Evolutionary conservation across 2,113 vertebrate species (phyloP), one percentile per base, ranked within the genome.

Genomic region (Amia ocellicauda): DNA sequence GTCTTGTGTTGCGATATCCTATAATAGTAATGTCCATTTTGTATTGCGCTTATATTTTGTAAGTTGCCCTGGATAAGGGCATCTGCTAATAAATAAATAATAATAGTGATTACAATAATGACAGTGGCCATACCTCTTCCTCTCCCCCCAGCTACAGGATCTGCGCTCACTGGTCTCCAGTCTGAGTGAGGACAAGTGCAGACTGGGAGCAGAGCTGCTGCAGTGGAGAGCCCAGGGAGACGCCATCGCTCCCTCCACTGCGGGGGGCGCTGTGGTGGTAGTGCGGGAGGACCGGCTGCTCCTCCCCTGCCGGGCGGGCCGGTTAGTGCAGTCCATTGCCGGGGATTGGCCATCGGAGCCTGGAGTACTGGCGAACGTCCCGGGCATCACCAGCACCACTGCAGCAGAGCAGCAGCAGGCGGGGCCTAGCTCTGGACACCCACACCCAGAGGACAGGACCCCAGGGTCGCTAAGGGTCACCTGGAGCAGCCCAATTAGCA

Each of bases 241-340:
- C 65, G 41, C 66, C 75, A 27, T 66, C 61, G 26, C 47, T 29
- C 22, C 11, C 24, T 11, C 41, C 10, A 64, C 0, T 76, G 62
- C 70, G 67, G 7, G 47, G 76, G 60, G 28, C 22, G 60, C 74
- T 19, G 55, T 74, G 49, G 24, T 66, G 0, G 17, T 73, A 27
- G 50, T 83, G 63, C 80, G 80, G 71, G 84, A 89, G 62, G 85
- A 88, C 9, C 75, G 84, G 45, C 43, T 91, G 22, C 42, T 84
- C 16, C 60, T 91, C n/a, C 80, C 79, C 63, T 84, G 83, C 74
- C 60, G 68, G 58, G 68, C 74, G 3, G 5, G 31, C 31, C 5
- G 31, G 5, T 1, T 11, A 7, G 5, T 2, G 31, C 31, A 11
- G 5, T 36, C 31, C n/a, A n/a, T n/a, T n/a, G n/a, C n/a, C n/a